Base-by-base conservation (phyloP, 2,113 vertebrate genomes). In the Xyliphius kryptos region DNA sequence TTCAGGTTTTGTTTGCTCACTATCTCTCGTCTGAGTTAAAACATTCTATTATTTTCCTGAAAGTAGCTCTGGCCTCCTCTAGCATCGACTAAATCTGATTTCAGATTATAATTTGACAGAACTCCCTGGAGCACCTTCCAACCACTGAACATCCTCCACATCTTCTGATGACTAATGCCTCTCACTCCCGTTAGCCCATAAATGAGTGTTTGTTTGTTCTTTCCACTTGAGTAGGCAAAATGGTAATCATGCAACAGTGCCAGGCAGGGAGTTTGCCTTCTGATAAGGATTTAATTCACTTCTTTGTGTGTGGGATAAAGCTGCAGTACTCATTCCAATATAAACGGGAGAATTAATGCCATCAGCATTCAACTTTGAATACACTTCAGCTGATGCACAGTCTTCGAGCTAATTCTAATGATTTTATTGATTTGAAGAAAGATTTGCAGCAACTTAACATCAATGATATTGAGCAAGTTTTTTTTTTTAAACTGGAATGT, bases 141-240 rank as follows among this genome's bases (percentile, higher is more conserved):
- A 57, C 38, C 56, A 19, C 15, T 38, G 17, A 59, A 54, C 55
- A 46, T 38, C 50, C 55, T 47, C 50, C 48, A 40, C 26, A 47
- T 59, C 61, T 63, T 43, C 55, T 58, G 62, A 63, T 70, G 68
- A 70, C 68, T 70, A 70, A 70, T 58, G 54, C 37, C 53, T 22
- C 36, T 19, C 44, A 15, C 38, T 51, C 52, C 47, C 47, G 48
- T 37, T 52, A 56, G 40, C 54, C 54, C 57, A 63, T 64, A 66
- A 66, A 63, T 26, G 61, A 46, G 16, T 70, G 68, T 64, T 70
- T 70, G 68, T 70, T 70, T 70, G 61, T 64, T 70, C 55, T 58
- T 65, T 70, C 56, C 68, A 70, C 61, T 70, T 70, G 68, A 70
- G 68, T 70, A 70, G 68, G 61, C 68, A 70, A 70, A 70, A 70